Base-by-base conservation (phyloP, 2,797 vertebrate genomes). In the Prionace glauca region DNA sequence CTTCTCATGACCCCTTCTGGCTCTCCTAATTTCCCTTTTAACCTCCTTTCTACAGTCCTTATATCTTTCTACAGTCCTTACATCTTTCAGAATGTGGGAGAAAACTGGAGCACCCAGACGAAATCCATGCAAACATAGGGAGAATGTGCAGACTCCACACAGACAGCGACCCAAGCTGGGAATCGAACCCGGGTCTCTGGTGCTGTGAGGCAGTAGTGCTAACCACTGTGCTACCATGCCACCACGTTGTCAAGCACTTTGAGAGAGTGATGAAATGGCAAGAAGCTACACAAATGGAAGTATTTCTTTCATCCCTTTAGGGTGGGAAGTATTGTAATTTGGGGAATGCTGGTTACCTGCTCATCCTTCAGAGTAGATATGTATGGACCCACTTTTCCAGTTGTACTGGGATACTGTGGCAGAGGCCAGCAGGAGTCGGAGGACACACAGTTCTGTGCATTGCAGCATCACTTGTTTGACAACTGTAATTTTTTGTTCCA, bases 401-500 rank as follows among this genome's bases (percentile, higher is more conserved):
- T 20, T 84, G 3, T 84, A 16, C 14, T 7, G 77, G 14, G 16
- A 41, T 81, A 41, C 77, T 36, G n/a, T 36, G n/a, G 14, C 77
- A 18, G 77, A 36, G 14, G n/a, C 5, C 16, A 79, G 32, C 12
- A 36, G 14, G n/a, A 18, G n/a, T 41, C 45, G 18, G 12, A 41
- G 36, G 79, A 20, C 16, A 84, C 3, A 16, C 77, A 12, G 0
- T 56, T 60, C 0, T 32, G 87, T 91, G n/a, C 69, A 56, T 69
- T 67, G 62, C 36, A 69, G 3, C 16, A 22, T 20, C 3, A 14
- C 7, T 72, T 56, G 45, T 77, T 29, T 95, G 74, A 32, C 36
- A 1, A 29, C 20, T 45, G 11, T 72, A 72, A 56, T 32, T 94
- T 26, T 67, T 86, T 50, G 96, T 96, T 97, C 95, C 96, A 98